Evolutionary conservation across 2,797 vertebrate species (phyloP).

Genomic region (Onychomys arenicola): DNA sequence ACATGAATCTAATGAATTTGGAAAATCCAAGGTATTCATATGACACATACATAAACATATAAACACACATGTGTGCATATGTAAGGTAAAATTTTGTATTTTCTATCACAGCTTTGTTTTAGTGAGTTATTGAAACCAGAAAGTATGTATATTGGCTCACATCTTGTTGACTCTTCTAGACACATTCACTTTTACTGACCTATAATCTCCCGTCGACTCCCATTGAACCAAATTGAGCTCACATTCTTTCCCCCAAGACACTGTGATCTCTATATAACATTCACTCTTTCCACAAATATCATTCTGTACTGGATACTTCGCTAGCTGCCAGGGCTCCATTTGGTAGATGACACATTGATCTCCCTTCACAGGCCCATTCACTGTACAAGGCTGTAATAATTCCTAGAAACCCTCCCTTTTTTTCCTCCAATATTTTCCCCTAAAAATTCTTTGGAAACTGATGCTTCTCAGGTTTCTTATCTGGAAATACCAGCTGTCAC

Average conservation of each 20-base stretch:
- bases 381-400: too few relatives aligned
- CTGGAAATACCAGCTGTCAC: too few relatives aligned
- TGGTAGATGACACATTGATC: not conserved
- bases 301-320: not conserved
- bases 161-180: not conserved
- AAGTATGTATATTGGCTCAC: not conserved
- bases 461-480: too few relatives aligned
- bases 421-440: too few relatives aligned
- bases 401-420: too few relatives aligned
- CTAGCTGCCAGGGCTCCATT: not conserved
- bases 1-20: not conserved
- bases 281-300: not conserved
- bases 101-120: not conserved
- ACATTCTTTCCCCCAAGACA: not conserved
- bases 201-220: not conserved
- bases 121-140: conserved; percentile 7
- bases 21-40: not conserved
- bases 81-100: not conserved
- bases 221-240: not conserved
- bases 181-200: not conserved
- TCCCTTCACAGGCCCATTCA: not conserved
- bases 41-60: not conserved
- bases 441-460: too few relatives aligned
- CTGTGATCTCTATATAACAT: not conserved
- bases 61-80: not conserved